A percentile compares a stretch with the other conserved stretches of the same genome.
Evolutionary conservation across 2,888 invertebrate species (phyloP).

Genomic region (Eristalis arbustorum): DNA sequence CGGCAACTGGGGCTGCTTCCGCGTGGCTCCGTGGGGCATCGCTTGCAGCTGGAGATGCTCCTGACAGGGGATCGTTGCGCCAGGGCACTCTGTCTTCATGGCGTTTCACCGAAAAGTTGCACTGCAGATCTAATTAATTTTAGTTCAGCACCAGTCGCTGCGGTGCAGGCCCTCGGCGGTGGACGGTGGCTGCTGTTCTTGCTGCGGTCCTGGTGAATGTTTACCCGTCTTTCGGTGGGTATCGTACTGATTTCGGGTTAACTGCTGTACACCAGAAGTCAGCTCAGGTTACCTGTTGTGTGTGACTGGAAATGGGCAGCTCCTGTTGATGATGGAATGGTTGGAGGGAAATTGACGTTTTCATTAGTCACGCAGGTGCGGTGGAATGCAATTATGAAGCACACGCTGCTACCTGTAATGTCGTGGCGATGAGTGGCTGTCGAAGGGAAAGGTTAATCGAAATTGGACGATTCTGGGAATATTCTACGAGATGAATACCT

Average conservation of each 20-base stretch:
- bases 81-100: not conserved
- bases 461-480: not conserved
- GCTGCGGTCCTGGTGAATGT: not conserved
- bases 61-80: not conserved
- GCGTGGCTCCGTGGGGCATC: not conserved
- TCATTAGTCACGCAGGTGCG: not conserved
- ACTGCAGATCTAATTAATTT: slow-evolving; percentile 26
- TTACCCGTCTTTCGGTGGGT: not conserved
- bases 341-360: not conserved
- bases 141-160: not conserved
- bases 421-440: not conserved
- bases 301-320: not conserved
- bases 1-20: no score
- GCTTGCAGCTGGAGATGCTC: not conserved
- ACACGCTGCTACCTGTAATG: not conserved
- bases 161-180: not conserved
- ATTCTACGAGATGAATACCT: not conserved
- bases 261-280: not conserved
- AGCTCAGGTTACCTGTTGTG: not conserved
- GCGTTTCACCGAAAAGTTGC: slow-evolving; percentile 15
- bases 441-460: not conserved
- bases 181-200: not conserved
- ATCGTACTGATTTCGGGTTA: not conserved
- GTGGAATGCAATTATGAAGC: not conserved
- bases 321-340: not conserved